phyloP scores from a whole-genome alignment of 2,797 vertebrate species.

The Sebastes cheni region DNA sequence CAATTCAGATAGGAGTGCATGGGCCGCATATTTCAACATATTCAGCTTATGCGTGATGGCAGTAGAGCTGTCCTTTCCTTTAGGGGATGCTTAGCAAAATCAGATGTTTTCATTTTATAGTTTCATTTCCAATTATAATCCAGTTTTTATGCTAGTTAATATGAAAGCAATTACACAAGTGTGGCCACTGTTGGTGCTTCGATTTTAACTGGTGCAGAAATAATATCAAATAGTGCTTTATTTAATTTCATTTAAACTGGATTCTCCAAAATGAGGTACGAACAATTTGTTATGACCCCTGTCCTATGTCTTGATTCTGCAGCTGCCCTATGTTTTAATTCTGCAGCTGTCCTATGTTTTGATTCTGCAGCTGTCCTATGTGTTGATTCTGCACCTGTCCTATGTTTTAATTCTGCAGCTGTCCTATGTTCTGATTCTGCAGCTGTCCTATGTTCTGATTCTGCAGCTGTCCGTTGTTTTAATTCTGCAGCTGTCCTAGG shows the following conservation, averaged over 20 bases:
- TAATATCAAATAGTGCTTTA: background rate
- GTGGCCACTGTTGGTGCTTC: background rate
- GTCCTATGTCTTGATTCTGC: background rate
- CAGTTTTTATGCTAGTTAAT: background rate
- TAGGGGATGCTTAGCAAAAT: background rate
- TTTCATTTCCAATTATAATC: background rate
- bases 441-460: too few relatives aligned
- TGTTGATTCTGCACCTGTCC: too few relatives aligned
- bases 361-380: too few relatives aligned
- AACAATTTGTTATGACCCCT: background rate
- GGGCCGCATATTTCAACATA: background rate
- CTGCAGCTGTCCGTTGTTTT: too few relatives aligned
- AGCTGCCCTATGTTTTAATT: rapidly evolving
- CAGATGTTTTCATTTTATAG: background rate
- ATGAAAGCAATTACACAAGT: background rate
- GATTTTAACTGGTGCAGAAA: background rate
- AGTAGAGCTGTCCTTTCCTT: background rate
- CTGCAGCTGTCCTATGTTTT: too few relatives aligned
- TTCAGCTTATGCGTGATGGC: background rate
- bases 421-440: too few relatives aligned
- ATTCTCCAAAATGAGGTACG: background rate
- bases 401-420: too few relatives aligned
- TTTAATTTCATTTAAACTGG: background rate
- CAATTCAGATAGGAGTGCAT: background rate
- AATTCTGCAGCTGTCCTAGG: rapidly evolving